phyloP scores from a whole-genome alignment of 2,888 invertebrate species.

The Perizoma flavofasciatum region DNA sequence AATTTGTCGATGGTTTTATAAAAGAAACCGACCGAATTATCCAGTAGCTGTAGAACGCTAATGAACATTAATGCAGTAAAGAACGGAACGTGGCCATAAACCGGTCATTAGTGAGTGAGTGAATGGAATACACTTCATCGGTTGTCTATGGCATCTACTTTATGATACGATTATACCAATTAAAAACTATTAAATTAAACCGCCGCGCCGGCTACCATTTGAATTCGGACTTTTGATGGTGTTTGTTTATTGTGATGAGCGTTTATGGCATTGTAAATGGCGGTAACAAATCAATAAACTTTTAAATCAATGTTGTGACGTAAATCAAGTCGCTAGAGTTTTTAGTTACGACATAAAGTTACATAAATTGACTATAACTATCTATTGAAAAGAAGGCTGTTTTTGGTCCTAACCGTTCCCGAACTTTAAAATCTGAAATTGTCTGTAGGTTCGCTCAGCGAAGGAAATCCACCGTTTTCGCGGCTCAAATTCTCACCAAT shows the following conservation, averaged over 20 bases:
- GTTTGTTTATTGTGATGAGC: constrained; percentile 81
- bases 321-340: constrained; percentile 20
- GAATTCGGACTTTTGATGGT: constrained; percentile 61
- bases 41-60: constrained; percentile 79
- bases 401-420: not conserved
- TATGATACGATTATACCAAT: constrained; percentile 78
- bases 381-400: not conserved
- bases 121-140: constrained; percentile 73
- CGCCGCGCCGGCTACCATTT: constrained; percentile 70
- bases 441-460: constrained; percentile 36
- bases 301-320: constrained; percentile 41
- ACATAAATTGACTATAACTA: constrained; percentile 6
- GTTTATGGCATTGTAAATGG: constrained; percentile 65
- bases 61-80: constrained; percentile 77
- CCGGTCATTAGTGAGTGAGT: constrained; percentile 67
- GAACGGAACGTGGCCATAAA: constrained; percentile 66
- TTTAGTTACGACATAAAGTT: constrained; percentile 25
- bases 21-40: constrained; percentile 78
- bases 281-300: constrained; percentile 57
- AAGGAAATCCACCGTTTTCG: constrained; percentile 51
- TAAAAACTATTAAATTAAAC: constrained; percentile 80
- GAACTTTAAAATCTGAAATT: constrained; percentile 34
- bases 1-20: constrained; percentile 80
- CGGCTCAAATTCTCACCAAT: constrained; percentile 64
- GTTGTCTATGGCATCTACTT: constrained; percentile 75